Base-by-base conservation (phyloP, 2,797 vertebrate genomes). In the Microhierax caerulescens region DNA sequence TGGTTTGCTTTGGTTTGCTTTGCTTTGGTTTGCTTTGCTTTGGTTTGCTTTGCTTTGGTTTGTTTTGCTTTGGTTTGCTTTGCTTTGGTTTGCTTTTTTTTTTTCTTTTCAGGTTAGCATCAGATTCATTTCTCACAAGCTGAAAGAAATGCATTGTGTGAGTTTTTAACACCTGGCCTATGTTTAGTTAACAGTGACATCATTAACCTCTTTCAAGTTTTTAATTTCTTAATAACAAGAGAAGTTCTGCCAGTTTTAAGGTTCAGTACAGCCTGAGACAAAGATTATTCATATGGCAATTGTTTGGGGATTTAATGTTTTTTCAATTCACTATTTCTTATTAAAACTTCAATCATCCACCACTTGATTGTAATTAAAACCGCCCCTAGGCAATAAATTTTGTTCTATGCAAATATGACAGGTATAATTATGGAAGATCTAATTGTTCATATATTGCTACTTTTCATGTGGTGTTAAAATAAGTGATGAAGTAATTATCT, bases 361-460 rank as follows among this genome's bases (percentile, higher is more conserved):
- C 63, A 85, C 39, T 96, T 97, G 81, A 94, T 97, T 96, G 86
- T 97, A 98, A 98, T 98, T 98, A 98, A 97, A 97, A 93, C 37
- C 90, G 50, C 90, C 93, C 41, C 24, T 67, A 96, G 95, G 97
- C 93, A 97, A 96, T 97, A 98, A 74, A 97, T 97, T 97, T 91
- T 98, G 56, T 94, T 97, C 91, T 95, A 28, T 65, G 85, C 90
- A 90, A 97, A 96, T 93, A 91, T 79, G 88, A 86, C 57, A 97
- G 83, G 84, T 93, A 76, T 97, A 97, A 97, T 95, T 97, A 96
- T 85, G 67, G 90, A 94, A 96, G 96, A 95, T 92, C 45, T 90
- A 91, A 93, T 95, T 95, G 94, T 95, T 96, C 64, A n/a, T 88
- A 41, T 94, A 89, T 93, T 86, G 34, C 76, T 95, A 23, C 17